Percentiles rank a stretch among this genome's conserved stretches.
Evolutionary conservation across 2,888 invertebrate species (phyloP).

Genomic region (Dynastes tityus): DNA sequence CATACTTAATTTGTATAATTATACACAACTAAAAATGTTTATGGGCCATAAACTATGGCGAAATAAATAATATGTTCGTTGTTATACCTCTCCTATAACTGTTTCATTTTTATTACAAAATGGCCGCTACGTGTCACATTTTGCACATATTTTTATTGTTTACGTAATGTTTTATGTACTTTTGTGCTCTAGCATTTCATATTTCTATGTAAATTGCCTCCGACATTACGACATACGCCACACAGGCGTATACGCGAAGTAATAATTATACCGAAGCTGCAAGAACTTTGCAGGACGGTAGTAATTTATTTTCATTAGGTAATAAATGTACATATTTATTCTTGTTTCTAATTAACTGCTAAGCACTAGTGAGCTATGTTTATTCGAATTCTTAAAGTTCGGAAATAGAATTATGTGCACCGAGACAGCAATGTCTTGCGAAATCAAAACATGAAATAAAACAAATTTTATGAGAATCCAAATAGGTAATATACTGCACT

Average conservation of each 20-base stretch:
- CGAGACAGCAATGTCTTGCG: background rate
- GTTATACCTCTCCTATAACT: constrained; percentile 60
- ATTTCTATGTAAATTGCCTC: constrained; percentile 38
- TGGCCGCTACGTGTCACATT: constrained; percentile 64
- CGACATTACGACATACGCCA: constrained; percentile 3
- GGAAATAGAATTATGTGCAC: background rate
- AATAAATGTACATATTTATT: constrained; percentile 13
- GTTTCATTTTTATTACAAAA: constrained; percentile 64
- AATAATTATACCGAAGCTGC: constrained; percentile 1
- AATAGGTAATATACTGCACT: too few relatives aligned
- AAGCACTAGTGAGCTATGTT: background rate
- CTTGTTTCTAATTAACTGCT: constrained; percentile 19
- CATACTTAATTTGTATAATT: constrained; percentile 68
- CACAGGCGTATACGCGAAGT: background rate
- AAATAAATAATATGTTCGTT: constrained; percentile 67
- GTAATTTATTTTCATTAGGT: constrained; percentile 19
- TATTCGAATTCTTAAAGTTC: background rate
- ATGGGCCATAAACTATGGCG: constrained; percentile 66
- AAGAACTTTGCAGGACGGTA: background rate
- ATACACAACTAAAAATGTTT: constrained; percentile 67
- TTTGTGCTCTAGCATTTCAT: constrained; percentile 30
- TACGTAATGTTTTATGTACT: constrained; percentile 44
- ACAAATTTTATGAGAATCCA: too few relatives aligned
- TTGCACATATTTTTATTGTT: constrained; percentile 52
- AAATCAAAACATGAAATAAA: background rate